Base-by-base conservation (phyloP, 2,888 invertebrate genomes). In the Nebria salina region DNA sequence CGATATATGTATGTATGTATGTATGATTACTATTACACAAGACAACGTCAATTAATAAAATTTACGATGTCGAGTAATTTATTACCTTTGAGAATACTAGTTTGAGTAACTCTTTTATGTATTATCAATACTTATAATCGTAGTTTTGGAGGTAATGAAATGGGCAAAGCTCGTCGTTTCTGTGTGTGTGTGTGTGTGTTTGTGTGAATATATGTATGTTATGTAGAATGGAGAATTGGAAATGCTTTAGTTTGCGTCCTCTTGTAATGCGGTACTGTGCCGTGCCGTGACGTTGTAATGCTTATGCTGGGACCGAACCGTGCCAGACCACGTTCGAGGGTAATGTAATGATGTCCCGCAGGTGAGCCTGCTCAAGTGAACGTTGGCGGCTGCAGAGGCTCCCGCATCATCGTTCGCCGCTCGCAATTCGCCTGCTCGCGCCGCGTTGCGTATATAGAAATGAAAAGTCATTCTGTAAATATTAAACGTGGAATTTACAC, bases 391-490 rank as follows among this genome's bases (percentile, higher is more conserved):
- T 54, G 54, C 54, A 54, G 11, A 11, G 13, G 54, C 54, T 54
- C 54, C 54, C 54, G 54, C 54, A 54, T 54, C 54, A 54, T 54
- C 54, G 13, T 54, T 1, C 54, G 8, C 8, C 13, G 54, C 54
- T 54, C 54, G 54, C 54, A 54, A 54, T 54, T 54, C 54, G 54
- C 54, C 8, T 54, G 34, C 34, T 34, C 34, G 8, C 25, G 66
- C 65, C 68, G 20, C 20, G 20, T 20, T 64, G 70, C 72, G 75
- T 75, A 75, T 34, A 75, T 74, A 80, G 80, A 80, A 80, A 80
- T 74, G 74, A 75, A 80, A 80, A 80, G 80, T 80, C 75, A 80
- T 70, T 80, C 80, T 80, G 80, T 75, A 75, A 80, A 80, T 80
- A 80, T 75, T 80, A 80, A 75, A 68, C 70, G 72, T 80, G 80